A percentile compares a stretch with the other conserved stretches of the same genome.
Conservation (phyloP, 2,888 invertebrate species). For the Pterostichus madidus region DNA sequence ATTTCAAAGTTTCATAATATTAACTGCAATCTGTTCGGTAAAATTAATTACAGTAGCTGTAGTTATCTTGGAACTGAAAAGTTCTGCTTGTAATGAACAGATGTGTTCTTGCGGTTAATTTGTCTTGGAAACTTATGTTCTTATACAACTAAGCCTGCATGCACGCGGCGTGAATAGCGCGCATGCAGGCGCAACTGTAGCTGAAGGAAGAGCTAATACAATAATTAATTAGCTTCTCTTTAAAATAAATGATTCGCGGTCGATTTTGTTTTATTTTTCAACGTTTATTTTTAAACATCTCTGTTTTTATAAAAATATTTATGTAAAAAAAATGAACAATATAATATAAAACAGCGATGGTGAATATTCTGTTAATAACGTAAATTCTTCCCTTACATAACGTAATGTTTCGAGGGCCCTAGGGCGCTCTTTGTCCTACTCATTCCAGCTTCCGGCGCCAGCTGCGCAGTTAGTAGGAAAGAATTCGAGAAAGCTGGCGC, state of each 20-base stretch:
- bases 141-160: slow-evolving; percentile 20
- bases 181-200: slow-evolving; percentile 10
- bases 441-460: slow-evolving; percentile 38
- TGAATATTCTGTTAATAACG: not conserved
- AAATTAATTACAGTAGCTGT: slow-evolving; percentile 48
- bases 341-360: not conserved
- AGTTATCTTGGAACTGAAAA: slow-evolving; percentile 34
- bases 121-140: slow-evolving; percentile 36
- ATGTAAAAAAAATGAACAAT: too few species aligned
- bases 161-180: not conserved
- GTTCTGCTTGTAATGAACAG: slow-evolving; percentile 24
- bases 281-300: too few species aligned
- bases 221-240: slow-evolving; percentile 4
- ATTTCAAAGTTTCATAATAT: slow-evolving; percentile 14
- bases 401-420: slow-evolving; percentile 6
- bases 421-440: slow-evolving; percentile 32
- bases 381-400: not conserved
- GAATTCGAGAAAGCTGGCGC: slow-evolving; percentile 37
- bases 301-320: too few species aligned
- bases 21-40: slow-evolving; percentile 21
- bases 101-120: slow-evolving; percentile 51
- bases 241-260: not conserved
- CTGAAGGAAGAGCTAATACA: not conserved
- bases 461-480: slow-evolving; percentile 36
- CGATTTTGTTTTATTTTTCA: not conserved